Evolutionary conservation across 2,113 vertebrate species (phyloP).

Genomic region (Heterocephalus glaber): DNA sequence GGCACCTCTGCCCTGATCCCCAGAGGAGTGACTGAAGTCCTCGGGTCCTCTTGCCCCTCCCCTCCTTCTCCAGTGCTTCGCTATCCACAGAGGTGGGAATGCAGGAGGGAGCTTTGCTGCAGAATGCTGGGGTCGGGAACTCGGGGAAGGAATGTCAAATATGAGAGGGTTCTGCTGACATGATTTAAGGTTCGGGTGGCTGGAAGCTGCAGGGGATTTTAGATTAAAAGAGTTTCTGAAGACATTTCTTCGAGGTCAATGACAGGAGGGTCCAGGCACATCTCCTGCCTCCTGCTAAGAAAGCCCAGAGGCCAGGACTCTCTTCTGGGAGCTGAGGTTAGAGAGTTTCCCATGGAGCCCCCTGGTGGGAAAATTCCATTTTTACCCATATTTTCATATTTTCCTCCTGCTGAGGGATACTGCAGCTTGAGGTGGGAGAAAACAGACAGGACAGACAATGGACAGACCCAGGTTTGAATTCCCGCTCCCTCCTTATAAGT

Average conservation of each 20-base stretch:
- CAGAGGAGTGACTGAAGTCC: neutral
- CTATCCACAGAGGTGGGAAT: neutral
- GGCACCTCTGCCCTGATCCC: neutral
- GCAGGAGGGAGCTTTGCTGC: neutral
- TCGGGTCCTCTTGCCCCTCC: rapidly evolving
- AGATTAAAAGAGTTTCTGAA: conserved; percentile 47
- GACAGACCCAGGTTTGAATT: neutral
- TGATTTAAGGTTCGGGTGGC: neutral
- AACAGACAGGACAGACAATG: neutral
- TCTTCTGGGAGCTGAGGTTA: conserved; percentile 57
- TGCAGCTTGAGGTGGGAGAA: neutral
- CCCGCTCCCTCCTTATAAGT: neutral
- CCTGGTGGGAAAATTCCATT: neutral
- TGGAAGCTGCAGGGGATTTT: conserved; percentile 50
- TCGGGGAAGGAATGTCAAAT: neutral
- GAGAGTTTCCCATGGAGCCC: conserved; percentile 64
- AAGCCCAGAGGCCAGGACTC: conserved; percentile 62
- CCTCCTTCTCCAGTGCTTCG: neutral
- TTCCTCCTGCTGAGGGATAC: neutral
- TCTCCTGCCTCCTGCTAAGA: conserved; percentile 60
- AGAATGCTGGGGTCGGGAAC: conserved; percentile 42
- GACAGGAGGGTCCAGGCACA: conserved; percentile 41
- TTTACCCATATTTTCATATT: neutral
- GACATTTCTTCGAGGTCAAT: conserved; percentile 63
- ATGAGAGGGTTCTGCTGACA: neutral